Conservation (phyloP, 2,888 invertebrate genomes). For the Hirtodrosophila histrioides region DNA sequence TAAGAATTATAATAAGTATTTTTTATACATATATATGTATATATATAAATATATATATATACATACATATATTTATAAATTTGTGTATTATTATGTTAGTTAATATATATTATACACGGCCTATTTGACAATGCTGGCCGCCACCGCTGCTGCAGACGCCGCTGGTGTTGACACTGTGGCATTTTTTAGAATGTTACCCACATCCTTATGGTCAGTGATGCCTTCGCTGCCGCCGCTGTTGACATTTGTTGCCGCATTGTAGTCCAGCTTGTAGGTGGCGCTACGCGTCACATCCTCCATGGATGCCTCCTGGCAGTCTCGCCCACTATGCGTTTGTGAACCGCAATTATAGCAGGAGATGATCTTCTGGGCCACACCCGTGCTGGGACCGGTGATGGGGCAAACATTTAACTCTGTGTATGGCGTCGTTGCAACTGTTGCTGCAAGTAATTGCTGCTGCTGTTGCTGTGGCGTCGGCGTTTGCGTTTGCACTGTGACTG, state of each 20-base stretch:
- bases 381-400: conserved; percentile 62
- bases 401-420: conserved; percentile 76
- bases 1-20: conserved; percentile 70
- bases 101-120: conserved; percentile 28
- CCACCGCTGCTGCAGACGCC: conserved; percentile 46
- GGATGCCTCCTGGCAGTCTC: conserved; percentile 94
- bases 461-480: conserved; percentile 49
- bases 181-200: conserved; percentile 48
- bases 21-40: conserved; percentile 25
- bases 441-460: conserved; percentile 80
- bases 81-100: conserved; percentile 1
- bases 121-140: conserved; percentile 65
- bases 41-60: conserved; percentile 25
- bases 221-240: conserved; percentile 31
- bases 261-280: conserved; percentile 89
- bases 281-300: conserved; percentile 95
- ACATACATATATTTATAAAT: conserved; percentile 19
- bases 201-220: conserved; percentile 50
- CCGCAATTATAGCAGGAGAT: conserved; percentile 96
- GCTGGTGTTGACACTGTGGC: conserved; percentile 54
- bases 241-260: conserved; percentile 68
- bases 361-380: conserved; percentile 64
- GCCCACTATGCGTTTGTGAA: conserved; percentile 91
- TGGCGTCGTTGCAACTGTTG: conserved; percentile 82
- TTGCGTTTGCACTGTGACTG: conserved; percentile 75